phyloP scores from a whole-genome alignment of 2,113 vertebrate species.

The Cephalopholis sonnerati region DNA sequence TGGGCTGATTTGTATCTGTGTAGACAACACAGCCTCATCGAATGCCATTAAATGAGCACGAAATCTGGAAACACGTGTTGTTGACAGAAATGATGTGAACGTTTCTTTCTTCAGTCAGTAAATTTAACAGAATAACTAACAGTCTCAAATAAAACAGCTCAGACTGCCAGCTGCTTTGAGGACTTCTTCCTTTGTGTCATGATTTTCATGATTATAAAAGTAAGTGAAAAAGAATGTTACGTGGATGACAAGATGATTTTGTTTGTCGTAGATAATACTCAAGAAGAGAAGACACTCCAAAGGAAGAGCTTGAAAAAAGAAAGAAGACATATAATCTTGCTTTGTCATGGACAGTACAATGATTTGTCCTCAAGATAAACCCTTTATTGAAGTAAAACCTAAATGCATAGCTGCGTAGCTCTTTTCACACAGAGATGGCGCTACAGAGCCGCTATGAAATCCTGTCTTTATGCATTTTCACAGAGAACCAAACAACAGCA shows the following conservation, averaged over 20 bases:
- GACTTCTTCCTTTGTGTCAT: neutral
- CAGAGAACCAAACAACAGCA: no score
- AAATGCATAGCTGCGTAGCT: no score
- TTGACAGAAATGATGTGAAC: neutral
- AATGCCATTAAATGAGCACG: slow-evolving; percentile 1
- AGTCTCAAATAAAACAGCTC: neutral
- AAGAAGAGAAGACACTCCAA: neutral
- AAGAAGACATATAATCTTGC: neutral
- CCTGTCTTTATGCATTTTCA: no score
- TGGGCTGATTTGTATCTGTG: neutral
- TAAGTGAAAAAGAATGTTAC: neutral
- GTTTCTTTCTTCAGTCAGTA: neutral
- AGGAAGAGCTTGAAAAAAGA: neutral
- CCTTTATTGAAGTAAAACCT: neutral
- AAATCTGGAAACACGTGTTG: neutral
- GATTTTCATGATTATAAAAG: neutral
- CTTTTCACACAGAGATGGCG: no score
- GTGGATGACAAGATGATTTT: neutral
- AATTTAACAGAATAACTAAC: neutral
- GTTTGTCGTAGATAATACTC: neutral
- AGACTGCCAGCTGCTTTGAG: neutral
- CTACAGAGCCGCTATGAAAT: no score
- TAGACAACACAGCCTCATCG: neutral
- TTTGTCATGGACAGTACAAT: neutral
- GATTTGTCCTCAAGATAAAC: slow-evolving; percentile 21